Evolutionary conservation across 2,888 invertebrate genomes (phyloP), one percentile per base, ranked within the genome.

Genomic region (Leucania comma): DNA sequence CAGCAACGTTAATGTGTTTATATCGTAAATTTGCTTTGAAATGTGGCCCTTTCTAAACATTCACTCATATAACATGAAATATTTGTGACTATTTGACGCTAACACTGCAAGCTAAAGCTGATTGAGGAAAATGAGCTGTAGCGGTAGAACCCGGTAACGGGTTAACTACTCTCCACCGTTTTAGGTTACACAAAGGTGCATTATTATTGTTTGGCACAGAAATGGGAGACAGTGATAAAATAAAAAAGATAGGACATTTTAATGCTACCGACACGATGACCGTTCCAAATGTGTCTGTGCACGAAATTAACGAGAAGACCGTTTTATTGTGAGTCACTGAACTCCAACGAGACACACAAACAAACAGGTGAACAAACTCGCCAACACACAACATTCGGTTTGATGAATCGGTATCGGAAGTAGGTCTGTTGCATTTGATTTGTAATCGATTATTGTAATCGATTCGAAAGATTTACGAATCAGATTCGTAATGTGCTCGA

Each of bases 271-370:
- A 68, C 59, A 72, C 78, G 59, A 57, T 26, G 65, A 82, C 80
- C 84, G 87, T 79, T 85, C 88, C 84, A 88, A 88, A 89, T 89
- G 83, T 85, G 87, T 89, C 87, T 86, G 81, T 72, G 74, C 64
- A 88, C 87, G 74, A 87, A 90, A 90, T 89, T 87, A 89, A 90
- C 84, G 67, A 62, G 85, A 88, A 82, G 82, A 88, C 89, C 87
- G 88, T 87, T 90, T 91, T 90, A 90, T 90, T 87, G 82, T 81
- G 73, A 86, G 90, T 90, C 91, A 86, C 83, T 90, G 93, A 93
- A 91, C 92, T 88, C 84, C 22, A 68, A 75, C 46, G 64, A 78
- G 81, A 86, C 87, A 81, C 81, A 87, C 86, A 84, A 82, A 86
- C 86, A 86, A 68, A 72, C 90, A 91, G 91, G 91, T 93, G 89